These are phyloP conservation scores for Pomacea maculata DNA, from an alignment of 1,140 invertebrate genomes.

Conservation along the genomic window DNA sequence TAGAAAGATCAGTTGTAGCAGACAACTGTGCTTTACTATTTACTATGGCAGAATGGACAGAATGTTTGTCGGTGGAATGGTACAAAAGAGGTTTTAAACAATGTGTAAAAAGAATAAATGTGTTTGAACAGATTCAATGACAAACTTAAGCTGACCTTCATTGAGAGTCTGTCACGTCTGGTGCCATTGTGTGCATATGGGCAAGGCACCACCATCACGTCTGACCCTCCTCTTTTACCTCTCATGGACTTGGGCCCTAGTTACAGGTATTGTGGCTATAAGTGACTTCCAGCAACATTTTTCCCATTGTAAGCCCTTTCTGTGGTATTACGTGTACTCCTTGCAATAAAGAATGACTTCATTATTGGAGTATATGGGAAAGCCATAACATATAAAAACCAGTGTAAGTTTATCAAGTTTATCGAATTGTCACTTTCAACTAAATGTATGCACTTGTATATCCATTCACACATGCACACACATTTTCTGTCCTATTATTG, in stretches of 20 bases:
- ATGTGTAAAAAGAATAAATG: not conserved
- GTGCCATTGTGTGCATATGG: constrained; percentile 60
- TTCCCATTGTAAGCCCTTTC: not conserved
- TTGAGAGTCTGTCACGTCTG: constrained; percentile 52
- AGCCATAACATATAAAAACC: not conserved
- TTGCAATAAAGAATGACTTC: not conserved
- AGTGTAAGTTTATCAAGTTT: not conserved
- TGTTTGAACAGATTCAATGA: constrained; percentile 59
- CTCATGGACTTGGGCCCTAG: constrained; percentile 63
- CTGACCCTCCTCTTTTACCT: constrained; percentile 57
- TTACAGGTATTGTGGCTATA: constrained; percentile 52
- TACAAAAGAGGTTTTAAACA: too few relatives aligned
- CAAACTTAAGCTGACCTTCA: constrained; percentile 61
- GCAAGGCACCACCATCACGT: constrained; percentile 62
- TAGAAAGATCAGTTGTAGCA: not conserved
- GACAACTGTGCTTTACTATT: not conserved
- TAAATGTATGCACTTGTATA: not conserved
- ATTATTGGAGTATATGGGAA: not conserved
- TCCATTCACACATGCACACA: not conserved
- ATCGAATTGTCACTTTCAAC: too few relatives aligned
- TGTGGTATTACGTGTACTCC: not conserved
- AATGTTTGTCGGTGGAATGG: not conserved
- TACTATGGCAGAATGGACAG: not conserved
- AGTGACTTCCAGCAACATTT: not conserved
- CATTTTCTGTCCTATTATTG: too few relatives aligned